Evolutionary conservation across 2,113 vertebrate genomes (phyloP), one percentile per base, ranked within the genome.

Genomic region (Oryzias celebensis): DNA sequence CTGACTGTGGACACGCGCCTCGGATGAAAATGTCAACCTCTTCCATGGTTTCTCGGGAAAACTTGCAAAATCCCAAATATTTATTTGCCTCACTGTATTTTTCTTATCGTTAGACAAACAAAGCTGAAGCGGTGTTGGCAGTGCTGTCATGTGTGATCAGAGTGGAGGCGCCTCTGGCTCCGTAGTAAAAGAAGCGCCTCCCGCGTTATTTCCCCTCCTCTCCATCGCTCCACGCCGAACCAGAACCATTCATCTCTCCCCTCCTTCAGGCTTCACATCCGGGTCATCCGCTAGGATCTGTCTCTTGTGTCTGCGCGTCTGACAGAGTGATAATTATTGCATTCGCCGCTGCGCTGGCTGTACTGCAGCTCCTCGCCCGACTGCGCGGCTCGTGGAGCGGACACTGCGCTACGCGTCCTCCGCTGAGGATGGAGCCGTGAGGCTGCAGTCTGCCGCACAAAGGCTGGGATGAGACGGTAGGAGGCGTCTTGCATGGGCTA

Each of bases 221-320:
- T 87, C 80, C 82, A 79, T 90, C 82, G 69, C 77, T 68, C 68
- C 51, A 81, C 76, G 82, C 72, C 86, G 87, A 91, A 85, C 76
- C 85, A 84, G 86, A 91, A 85, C 85, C 87, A 88, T 85, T 89
- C 84, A 81, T 86, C 74, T 87, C 88, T 88, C 90, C 85, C 88
- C 90, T 88, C 83, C 85, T 85, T 81, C 82, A 90, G 83, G 84
- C 91, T 91, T 92, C 90, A 93, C 91, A 93, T 93, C 92, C 92
- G 92, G 92, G 91, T 93, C 91, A 92, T 84, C 85, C 78, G 68
- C 75, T 81, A 85, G 82, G 84, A 78, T 85, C 75, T 83, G 81
- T 81, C 80, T 84, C 73, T 73, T 68, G 77, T 59, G 80, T 82
- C 74, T 77, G 81, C 73, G 81, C 73, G 82, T 79, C 79, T 85